Evolutionary conservation across 2,113 vertebrate genomes (phyloP), one percentile per base, ranked within the genome.

Genomic region (Podiceps cristatus): DNA sequence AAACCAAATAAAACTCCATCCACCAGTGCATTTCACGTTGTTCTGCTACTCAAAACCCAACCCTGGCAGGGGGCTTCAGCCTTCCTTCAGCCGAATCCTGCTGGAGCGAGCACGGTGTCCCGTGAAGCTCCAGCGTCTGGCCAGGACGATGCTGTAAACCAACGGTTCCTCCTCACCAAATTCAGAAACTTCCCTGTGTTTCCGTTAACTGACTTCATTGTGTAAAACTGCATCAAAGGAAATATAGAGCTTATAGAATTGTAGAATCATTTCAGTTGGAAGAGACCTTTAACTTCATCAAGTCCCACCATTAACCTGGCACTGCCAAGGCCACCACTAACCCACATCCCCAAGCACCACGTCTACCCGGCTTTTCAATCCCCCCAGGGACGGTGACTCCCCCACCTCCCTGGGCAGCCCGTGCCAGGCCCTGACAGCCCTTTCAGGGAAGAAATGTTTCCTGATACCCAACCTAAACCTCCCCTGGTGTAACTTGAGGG

Each of bases 351-450:
- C 12, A 11, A 53, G 66, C 2, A 3, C 37, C 13, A 13, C 5
- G 2, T n/a, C 28, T 19, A 9, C 33, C 5, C 0, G 0, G 2
- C 19, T 73, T 20, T 11, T n/a, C 7, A 14, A n/a, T 3, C 2
- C 9, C 33, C 40, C 37, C 53, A 53, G 75, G 53, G 59, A 40
- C 7, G 47, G 69, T 1, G 37, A 53, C 33, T 29, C 53, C 3
- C 12, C 25, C 53, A 4, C 29, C 7, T 0, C 29, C 40, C 40
- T 25, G 17, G n/a, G 28, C 68, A 66, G 50, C 44, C 47, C 40
- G 2, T 11, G 3, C 59, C 14, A 56, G 3, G 3, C 42, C 18
- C 1, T n/a, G 10, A 59, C 6, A 5, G 16, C 29, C 19, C 25
- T 50, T 68, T 20, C 0, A 0, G 16, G 9, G 12, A 29, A 60